Base-by-base conservation (phyloP, 2,888 invertebrate species). In the Chloromyia formosa region DNA sequence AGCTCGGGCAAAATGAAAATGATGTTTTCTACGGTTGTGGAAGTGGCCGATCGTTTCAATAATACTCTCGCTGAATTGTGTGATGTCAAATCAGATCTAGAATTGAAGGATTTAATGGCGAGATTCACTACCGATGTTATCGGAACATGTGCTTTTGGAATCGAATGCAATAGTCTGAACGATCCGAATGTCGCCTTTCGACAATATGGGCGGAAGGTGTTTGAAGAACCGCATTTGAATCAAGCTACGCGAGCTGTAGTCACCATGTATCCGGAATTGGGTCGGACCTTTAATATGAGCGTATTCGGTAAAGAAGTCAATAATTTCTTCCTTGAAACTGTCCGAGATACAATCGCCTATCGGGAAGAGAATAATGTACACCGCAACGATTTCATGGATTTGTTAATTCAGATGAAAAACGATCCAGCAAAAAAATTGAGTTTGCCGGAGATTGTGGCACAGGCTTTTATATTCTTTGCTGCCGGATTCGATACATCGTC, bases 341-440 rank as follows among this genome's bases (percentile, higher is more conserved):
- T 86, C 0, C 80, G 80, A 7, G 83, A 86, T 0, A 85, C 86
- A 0, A 80, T 87, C 12, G 81, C 81, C 9, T 83, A 83, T 69
- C 80, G 87, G 1, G 85, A 86, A 66, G 75, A 82, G 78, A 77
- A 81, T 73, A 79, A 82, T 2, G 71, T 84, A 16, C 77, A 83
- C 78, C 78, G 88, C 56, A 86, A 87, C 76, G 87, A 89, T 78
- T 89, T 87, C 74, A 81, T 89, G 27, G 27, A 35, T 2, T 35
- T 35, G 27, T 7, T 35, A 35, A 35, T 35, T 35, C 27, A 35
- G 27, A 77, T 85, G 89, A 78, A 80, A 88, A 1, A 80, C 89
- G 10, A 85, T 88, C 81, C 86, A 87, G 75, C 82, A 87, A 16
- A 83, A 86, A 77, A 76, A 76, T 73, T 58, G 18, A 42, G 42